Base-by-base conservation (phyloP, 2,888 invertebrate genomes). In the Torymus aiolomorphi region DNA sequence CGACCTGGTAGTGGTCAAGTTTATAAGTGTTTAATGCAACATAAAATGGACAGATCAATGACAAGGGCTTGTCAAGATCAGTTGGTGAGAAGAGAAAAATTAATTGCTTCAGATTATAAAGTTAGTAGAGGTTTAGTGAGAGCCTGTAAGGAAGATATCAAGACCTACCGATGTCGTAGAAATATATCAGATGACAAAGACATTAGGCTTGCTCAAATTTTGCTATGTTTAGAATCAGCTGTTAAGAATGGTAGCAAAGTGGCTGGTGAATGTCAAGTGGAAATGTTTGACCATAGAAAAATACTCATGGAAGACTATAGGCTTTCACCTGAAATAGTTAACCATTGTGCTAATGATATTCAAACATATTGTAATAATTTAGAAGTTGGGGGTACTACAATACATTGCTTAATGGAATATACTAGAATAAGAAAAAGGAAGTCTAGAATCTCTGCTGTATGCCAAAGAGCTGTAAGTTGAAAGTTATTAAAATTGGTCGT, bases 371-470 rank as follows among this genome's bases (percentile, higher is more conserved):
- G 97, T 90, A 92, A 93, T 83, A 94, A 94, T 18, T 92, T 95
- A 82, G 96, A 96, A 89, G 92, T 94, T 75, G 97, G 96, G 3
- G 97, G 97, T 0, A 95, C 95, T 88, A 98, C 98, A 0, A 95
- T 99, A 84, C 98, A 99, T 89, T 99, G 99, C 88, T 91, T 99
- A 62, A 97, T 99, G 97, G 95, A 96, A 59, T 95, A 96, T 90
- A 95, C 96, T 0, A 93, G 95, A 85, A 92, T 93, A 0, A 92
- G 93, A 83, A 92, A 92, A 86, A 92, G 92, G 86, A 92, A 92
- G 85, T 94, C 94, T 11, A 91, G 95, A 83, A 94, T 97, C 49
- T 93, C 94, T 54, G 89, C 93, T 18, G 91, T 92, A 70, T 97
- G 97, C 86, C 94, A 95, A 88, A 93, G 95, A 88, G 95, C 96